phyloP scores from a whole-genome alignment of 1,140 invertebrate genomes.

The Aphelinus certus region DNA sequence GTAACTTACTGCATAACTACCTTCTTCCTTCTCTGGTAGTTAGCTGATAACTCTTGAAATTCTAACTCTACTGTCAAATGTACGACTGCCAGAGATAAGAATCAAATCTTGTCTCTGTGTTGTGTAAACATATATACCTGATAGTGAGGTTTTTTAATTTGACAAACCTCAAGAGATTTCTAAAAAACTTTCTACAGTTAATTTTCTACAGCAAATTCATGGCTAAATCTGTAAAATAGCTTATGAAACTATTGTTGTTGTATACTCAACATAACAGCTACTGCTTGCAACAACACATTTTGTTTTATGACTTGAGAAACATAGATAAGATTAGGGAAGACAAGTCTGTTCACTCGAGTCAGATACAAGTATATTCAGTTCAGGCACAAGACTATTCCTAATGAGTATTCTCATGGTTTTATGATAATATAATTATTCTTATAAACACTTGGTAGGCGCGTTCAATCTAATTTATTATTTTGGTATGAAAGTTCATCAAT shows the following conservation, averaged over 20 bases:
- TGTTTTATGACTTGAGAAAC: conserved; percentile 24
- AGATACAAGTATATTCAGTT: conserved; percentile 24
- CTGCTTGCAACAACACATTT: conserved; percentile 16
- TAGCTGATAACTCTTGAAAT: no score
- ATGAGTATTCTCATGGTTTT: conserved; percentile 18
- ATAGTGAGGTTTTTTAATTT: conserved; percentile 10
- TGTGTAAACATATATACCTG: conserved; percentile 25
- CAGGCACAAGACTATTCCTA: neutral
- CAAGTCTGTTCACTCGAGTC: neutral
- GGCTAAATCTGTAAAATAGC: neutral
- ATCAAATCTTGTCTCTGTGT: conserved; percentile 18
- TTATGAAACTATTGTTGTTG: neutral
- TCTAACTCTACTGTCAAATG: conserved; percentile 9
- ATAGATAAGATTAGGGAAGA: conserved; percentile 37
- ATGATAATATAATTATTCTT: neutral
- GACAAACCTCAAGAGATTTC: neutral
- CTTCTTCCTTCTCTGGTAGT: no score
- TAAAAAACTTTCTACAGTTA: no score
- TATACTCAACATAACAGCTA: conserved; percentile 11
- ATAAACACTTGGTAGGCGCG: neutral
- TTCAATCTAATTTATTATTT: neutral
- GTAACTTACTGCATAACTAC: no score
- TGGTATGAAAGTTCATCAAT: conserved; percentile 15
- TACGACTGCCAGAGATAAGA: conserved; percentile 29
- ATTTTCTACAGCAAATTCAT: no score